Percentiles rank a stretch among this genome's conserved stretches.
These are phyloP conservation scores for Channa striata DNA, from an alignment of 2,797 vertebrate species.

Conservation along the genomic window DNA sequence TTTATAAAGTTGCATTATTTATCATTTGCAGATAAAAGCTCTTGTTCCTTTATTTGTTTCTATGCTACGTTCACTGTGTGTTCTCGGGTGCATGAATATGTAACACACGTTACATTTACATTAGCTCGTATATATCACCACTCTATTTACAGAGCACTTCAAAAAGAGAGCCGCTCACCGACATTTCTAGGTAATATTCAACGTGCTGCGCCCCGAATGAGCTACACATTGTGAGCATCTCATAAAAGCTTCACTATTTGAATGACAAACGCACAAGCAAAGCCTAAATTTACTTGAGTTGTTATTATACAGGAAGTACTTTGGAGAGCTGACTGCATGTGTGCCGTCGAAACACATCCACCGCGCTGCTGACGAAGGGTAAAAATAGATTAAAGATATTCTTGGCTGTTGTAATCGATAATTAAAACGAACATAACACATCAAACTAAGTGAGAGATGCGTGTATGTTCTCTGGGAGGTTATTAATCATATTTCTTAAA, in stretches of 20 bases:
- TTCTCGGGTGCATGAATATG: not conserved
- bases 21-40: not conserved
- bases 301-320: not conserved
- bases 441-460: not conserved
- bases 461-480: not conserved
- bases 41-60: not conserved
- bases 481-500: not conserved
- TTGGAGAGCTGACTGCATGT: not conserved
- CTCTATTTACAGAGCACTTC: not conserved
- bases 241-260: not conserved
- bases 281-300: too few relatives aligned
- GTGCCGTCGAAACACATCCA: not conserved
- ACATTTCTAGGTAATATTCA: not conserved
- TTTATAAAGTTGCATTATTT: not conserved
- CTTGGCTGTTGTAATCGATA: not conserved
- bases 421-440: not conserved
- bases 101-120: not conserved
- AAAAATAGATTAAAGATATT: not conserved
- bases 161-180: too few relatives aligned
- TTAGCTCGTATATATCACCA: too few relatives aligned
- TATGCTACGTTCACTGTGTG: not conserved
- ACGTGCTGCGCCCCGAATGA: not conserved
- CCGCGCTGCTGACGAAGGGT: not conserved
- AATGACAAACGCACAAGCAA: not conserved
- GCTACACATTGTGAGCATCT: not conserved